These are phyloP conservation scores for Agrotis exclamationis DNA, from an alignment of 2,888 invertebrate genomes.

Conservation along the genomic window DNA sequence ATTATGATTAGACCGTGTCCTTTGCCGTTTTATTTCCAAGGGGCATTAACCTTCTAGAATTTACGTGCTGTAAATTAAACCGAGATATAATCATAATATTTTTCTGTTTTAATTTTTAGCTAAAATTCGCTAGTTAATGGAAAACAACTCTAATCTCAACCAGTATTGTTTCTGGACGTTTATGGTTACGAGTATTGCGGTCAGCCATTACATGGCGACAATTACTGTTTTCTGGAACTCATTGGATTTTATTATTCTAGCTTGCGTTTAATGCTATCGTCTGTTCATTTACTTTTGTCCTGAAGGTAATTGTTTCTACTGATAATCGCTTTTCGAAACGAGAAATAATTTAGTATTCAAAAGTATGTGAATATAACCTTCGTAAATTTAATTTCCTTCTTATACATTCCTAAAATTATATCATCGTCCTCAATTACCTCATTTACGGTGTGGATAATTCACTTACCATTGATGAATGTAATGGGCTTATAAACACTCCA, in stretches of 20 bases:
- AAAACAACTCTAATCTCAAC: constrained; percentile 38
- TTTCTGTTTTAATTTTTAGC: constrained; percentile 22
- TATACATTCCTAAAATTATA: constrained; percentile 15
- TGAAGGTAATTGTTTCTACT: not conserved
- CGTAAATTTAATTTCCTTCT: constrained; percentile 31
- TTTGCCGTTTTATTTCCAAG: constrained; percentile 32
- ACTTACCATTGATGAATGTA: constrained; percentile 38
- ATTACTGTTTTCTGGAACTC: constrained; percentile 52
- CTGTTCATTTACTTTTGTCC: constrained; percentile 16
- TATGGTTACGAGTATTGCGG: constrained; percentile 52
- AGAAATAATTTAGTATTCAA: not conserved
- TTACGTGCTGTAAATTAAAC: constrained; percentile 32
- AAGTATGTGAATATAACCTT: constrained; percentile 3
- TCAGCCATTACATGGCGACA: constrained; percentile 50
- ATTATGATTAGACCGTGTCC: constrained; percentile 16
- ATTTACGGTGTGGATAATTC: constrained; percentile 23
- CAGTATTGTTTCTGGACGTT: constrained; percentile 50
- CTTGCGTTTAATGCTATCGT: constrained; percentile 33
- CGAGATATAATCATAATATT: constrained; percentile 38
- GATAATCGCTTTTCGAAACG: constrained; percentile 1
- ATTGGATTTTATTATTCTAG: constrained; percentile 50
- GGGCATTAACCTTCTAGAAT: constrained; percentile 46
- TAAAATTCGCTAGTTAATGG: constrained; percentile 21
- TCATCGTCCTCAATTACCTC: constrained; percentile 25
- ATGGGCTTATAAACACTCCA: constrained; percentile 45